phyloP scores from a whole-genome alignment of 2,113 vertebrate genomes.

The Nyctibius bracteatus region DNA sequence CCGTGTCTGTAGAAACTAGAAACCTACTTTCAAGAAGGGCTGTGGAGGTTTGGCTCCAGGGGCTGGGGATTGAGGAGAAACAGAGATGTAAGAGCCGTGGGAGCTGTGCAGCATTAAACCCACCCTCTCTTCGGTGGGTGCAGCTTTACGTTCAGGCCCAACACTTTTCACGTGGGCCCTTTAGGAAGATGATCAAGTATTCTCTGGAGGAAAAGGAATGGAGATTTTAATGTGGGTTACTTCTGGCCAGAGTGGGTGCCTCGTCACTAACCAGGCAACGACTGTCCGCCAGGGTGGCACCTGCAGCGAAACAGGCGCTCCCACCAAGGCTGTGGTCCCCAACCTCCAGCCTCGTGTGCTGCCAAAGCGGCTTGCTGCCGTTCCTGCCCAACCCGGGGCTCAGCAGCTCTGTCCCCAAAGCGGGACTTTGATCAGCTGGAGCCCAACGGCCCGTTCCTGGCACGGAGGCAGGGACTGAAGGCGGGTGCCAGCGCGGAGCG shows the following conservation, averaged over 20 bases:
- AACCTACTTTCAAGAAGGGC: not conserved
- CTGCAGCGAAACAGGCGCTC: not conserved
- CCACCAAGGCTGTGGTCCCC: not conserved
- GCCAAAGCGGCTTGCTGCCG: accelerated
- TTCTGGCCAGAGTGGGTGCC: accelerated
- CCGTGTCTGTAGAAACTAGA: not conserved
- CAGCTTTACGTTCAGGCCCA: not conserved
- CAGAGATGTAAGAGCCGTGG: accelerated
- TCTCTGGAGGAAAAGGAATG: not conserved
- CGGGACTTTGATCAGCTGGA: accelerated
- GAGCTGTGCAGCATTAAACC: not conserved
- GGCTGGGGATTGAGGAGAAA: not conserved
- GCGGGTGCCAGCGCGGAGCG: not conserved
- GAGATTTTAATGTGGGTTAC: not conserved
- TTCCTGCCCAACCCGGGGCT: not conserved
- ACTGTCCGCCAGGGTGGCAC: accelerated
- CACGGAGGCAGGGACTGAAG: not conserved
- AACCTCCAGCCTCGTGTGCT: accelerated
- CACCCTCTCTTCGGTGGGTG: accelerated
- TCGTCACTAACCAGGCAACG: not conserved
- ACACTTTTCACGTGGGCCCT: accelerated
- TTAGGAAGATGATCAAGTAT: not conserved
- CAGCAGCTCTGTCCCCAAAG: not conserved
- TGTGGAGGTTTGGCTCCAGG: not conserved
- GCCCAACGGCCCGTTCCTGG: not conserved